phyloP scores from a whole-genome alignment of 2,797 vertebrate species.

The Karalla daura region DNA sequence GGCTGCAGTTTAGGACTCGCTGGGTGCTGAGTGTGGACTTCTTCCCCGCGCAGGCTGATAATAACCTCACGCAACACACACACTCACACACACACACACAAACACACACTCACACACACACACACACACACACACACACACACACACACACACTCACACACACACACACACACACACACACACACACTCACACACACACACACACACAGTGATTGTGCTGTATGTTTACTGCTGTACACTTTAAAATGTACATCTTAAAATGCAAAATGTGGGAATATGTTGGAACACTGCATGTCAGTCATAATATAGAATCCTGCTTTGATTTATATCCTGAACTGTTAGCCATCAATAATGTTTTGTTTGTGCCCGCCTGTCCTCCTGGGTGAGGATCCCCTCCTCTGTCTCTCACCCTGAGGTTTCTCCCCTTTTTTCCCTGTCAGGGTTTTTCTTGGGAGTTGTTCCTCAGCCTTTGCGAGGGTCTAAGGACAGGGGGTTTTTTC shows the following conservation, averaged over 20 bases:
- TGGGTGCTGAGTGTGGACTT: constrained; percentile 80
- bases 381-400: no score
- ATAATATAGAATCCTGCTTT: no score
- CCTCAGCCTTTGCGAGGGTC: no score
- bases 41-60: constrained; percentile 53
- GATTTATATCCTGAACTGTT: no score
- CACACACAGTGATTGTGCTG: background rate
- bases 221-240: constrained; percentile 5
- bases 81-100: constrained; percentile 4
- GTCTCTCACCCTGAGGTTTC: no score
- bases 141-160: constrained; percentile 12
- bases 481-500: no score
- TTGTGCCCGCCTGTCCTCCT: no score
- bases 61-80: constrained; percentile 45
- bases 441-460: no score
- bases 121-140: constrained; percentile 3
- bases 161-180: constrained; percentile 3
- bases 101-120: constrained; percentile 13
- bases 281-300: no score
- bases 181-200: constrained; percentile 12
- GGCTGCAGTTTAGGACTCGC: constrained; percentile 74
- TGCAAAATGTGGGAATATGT: no score
- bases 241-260: background rate
- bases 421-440: no score
- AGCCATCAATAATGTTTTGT: no score